Evolutionary conservation across 2,888 invertebrate genomes (phyloP).

Genomic region (Philereme vetulata): DNA sequence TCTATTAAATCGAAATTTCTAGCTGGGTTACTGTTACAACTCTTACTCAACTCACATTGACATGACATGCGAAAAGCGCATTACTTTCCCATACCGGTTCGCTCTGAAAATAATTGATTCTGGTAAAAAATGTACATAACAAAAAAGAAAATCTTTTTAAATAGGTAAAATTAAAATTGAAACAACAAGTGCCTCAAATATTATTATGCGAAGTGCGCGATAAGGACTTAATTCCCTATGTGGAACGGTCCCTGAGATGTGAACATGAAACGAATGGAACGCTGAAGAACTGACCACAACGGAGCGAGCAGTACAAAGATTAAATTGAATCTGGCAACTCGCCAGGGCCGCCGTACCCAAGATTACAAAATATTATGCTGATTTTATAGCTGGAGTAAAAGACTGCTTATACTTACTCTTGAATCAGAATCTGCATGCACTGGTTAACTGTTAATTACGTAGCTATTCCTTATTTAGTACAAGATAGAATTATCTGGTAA

Average conservation of each 20-base stretch:
- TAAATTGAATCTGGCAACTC: slow-evolving; percentile 72
- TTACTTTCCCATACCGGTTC: too few species aligned
- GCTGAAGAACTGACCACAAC: slow-evolving; percentile 70
- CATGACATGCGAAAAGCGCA: too few species aligned
- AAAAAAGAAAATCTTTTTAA: too few species aligned
- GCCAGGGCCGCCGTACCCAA: slow-evolving; percentile 62
- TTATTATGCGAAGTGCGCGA: slow-evolving; percentile 35
- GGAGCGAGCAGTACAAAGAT: slow-evolving; percentile 68
- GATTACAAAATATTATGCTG: slow-evolving; percentile 76
- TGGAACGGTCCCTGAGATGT: slow-evolving; percentile 46
- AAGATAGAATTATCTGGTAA: too few species aligned
- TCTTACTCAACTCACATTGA: too few species aligned
- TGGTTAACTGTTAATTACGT: slow-evolving; percentile 8
- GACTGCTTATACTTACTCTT: slow-evolving; percentile 28
- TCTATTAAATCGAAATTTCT: too few species aligned
- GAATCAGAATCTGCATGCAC: slow-evolving; percentile 21
- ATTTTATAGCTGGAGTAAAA: slow-evolving; percentile 57
- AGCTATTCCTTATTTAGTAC: background rate
- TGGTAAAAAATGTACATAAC: too few species aligned
- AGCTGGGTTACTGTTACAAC: too few species aligned
- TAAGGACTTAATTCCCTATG: slow-evolving; percentile 59
- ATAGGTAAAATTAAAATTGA: background rate
- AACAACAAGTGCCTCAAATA: background rate
- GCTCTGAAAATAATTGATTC: too few species aligned
- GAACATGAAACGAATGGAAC: slow-evolving; percentile 53